Conservation (phyloP, 2,113 vertebrate species). For the Crypturellus undulatus region DNA sequence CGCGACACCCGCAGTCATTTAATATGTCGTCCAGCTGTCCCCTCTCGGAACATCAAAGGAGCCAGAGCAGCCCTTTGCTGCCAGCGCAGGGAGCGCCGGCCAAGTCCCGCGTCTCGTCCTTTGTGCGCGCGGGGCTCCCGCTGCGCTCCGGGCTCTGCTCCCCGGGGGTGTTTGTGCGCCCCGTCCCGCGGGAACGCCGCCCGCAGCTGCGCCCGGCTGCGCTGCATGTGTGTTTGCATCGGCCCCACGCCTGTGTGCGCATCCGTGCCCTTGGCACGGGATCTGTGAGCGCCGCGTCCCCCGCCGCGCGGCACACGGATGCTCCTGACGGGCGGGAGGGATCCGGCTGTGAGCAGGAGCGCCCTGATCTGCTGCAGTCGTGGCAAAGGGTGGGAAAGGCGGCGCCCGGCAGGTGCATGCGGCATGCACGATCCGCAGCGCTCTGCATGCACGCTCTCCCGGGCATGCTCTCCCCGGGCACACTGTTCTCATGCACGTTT, state of each 20-base stretch:
- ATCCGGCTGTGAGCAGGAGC: not conserved
- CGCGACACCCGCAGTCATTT: accelerated
- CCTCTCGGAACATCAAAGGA: not conserved
- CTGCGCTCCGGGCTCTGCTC: not conserved
- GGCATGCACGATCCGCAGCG: not conserved
- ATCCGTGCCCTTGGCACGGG: not conserved
- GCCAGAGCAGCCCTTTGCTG: not conserved
- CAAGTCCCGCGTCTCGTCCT: not conserved
- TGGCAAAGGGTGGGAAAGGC: not conserved
- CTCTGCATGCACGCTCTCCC: not conserved
- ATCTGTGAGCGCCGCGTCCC: not conserved
- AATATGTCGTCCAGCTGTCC: not conserved
- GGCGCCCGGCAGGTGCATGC: not conserved
- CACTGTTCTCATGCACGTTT: not conserved
- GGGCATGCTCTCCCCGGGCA: not conserved
- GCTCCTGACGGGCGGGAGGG: not conserved
- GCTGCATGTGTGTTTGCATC: accelerated
- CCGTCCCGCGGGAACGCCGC: not conserved
- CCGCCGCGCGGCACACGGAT: not conserved
- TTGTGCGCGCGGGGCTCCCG: not conserved
- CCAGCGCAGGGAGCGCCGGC: not conserved
- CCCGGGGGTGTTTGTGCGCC: not conserved
- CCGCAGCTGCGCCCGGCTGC: not conserved
- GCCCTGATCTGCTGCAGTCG: not conserved
- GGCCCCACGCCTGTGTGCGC: not conserved